phyloP scores from a whole-genome alignment of 2,797 vertebrate genomes.

The Gallinago stenura region DNA sequence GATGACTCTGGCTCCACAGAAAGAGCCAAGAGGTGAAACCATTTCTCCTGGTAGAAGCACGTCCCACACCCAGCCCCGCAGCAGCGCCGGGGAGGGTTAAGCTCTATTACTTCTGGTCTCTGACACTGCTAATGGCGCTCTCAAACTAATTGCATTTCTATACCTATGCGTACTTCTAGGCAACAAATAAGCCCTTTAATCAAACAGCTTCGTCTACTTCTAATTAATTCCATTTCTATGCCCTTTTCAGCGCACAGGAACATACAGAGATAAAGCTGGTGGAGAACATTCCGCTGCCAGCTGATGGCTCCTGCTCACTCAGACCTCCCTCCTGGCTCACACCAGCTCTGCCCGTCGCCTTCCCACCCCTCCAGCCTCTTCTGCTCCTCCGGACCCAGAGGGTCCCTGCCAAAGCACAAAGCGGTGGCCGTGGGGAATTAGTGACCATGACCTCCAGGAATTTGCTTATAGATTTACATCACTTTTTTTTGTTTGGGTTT shows the following conservation, averaged over 20 bases:
- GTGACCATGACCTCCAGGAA: neutral
- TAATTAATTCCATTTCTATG: slow-evolving; percentile 38
- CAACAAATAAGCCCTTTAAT: slow-evolving; percentile 55
- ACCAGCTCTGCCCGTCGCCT: neutral
- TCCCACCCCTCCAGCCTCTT: accelerated
- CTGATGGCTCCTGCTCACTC: neutral
- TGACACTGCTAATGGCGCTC: slow-evolving; percentile 49
- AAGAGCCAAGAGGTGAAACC: neutral
- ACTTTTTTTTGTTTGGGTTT: neutral
- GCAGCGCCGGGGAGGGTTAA: slow-evolving; percentile 10
- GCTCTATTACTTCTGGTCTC: slow-evolving; percentile 58
- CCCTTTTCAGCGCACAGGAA: slow-evolving; percentile 19
- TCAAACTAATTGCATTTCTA: slow-evolving; percentile 52
- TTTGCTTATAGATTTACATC: neutral
- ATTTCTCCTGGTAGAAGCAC: accelerated
- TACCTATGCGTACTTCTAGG: neutral
- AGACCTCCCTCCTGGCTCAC: neutral
- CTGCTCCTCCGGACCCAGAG: neutral
- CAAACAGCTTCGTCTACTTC: slow-evolving; percentile 37
- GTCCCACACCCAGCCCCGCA: neutral
- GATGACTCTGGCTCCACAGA: neutral
- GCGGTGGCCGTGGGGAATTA: neutral
- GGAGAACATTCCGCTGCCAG: neutral
- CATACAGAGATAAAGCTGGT: slow-evolving; percentile 2
- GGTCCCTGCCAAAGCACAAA: neutral